Evolutionary conservation across 2,888 invertebrate genomes (phyloP).

Genomic region (Drosophila mimica): DNA sequence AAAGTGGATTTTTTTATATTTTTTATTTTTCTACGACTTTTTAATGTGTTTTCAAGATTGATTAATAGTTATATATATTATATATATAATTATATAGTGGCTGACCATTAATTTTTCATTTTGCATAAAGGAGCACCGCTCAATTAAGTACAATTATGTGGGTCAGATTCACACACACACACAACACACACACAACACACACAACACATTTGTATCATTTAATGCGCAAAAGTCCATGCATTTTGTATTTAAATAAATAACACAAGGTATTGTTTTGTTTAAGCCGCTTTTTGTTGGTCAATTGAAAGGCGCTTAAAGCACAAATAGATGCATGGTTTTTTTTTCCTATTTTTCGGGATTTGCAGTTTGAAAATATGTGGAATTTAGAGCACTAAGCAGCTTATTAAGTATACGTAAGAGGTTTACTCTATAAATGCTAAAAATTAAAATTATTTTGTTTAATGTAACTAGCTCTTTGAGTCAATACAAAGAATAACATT

Average conservation of each 20-base stretch:
- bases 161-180: constrained; percentile 1
- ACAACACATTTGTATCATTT: neutral
- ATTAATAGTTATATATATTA: constrained; percentile 70
- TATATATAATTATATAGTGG: constrained; percentile 45
- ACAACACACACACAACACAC: neutral
- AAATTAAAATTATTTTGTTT: too few species aligned
- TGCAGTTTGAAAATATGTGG: neutral
- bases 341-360: neutral
- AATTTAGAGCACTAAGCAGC: neutral
- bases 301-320: constrained; percentile 15
- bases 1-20: constrained; percentile 28
- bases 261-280: constrained; percentile 12
- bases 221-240: constrained; percentile 31
- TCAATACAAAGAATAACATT: neutral
- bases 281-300: constrained; percentile 33
- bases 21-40: constrained; percentile 2
- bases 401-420: constrained; percentile 2
- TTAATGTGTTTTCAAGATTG: constrained; percentile 55
- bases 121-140: constrained; percentile 63
- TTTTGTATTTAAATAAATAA: neutral
- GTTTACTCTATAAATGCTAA: neutral
- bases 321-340: too few species aligned
- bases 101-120: constrained; percentile 66
- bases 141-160: constrained; percentile 58
- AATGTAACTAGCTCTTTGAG: neutral